Conservation (phyloP, 2,113 vertebrate species). For the Alaudala cheleensis region DNA sequence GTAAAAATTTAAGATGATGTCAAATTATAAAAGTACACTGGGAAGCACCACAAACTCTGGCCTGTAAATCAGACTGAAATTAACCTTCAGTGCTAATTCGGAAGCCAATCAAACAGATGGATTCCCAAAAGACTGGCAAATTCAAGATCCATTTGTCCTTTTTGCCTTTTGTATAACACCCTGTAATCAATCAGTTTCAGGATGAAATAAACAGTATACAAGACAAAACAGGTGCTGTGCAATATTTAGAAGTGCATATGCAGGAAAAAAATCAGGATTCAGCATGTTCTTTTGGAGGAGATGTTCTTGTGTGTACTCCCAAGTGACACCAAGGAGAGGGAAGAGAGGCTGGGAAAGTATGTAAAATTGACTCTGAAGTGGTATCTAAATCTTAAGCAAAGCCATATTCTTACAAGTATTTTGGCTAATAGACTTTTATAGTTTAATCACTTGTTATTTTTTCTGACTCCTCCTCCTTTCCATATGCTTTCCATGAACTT, state of each 20-base stretch:
- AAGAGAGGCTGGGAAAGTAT: accelerated
- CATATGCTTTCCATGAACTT: background rate
- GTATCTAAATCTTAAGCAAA: background rate
- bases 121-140: background rate
- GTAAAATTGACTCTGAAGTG: background rate
- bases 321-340: background rate
- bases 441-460: background rate
- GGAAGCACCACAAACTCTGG: background rate
- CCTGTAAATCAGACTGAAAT: background rate
- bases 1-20: background rate
- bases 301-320: background rate
- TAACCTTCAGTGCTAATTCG: background rate
- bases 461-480: background rate
- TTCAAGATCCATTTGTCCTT: background rate
- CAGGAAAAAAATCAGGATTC: background rate
- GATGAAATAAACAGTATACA: background rate
- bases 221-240: background rate
- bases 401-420: background rate
- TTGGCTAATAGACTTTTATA: background rate
- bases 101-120: background rate
- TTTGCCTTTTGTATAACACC: background rate
- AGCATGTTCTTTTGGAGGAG: background rate
- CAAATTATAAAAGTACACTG: background rate
- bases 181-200: background rate
- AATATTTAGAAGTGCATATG: background rate